These are phyloP conservation scores for Sussaba pulchella DNA, from an alignment of 2,888 invertebrate species.

Conservation along the genomic window DNA sequence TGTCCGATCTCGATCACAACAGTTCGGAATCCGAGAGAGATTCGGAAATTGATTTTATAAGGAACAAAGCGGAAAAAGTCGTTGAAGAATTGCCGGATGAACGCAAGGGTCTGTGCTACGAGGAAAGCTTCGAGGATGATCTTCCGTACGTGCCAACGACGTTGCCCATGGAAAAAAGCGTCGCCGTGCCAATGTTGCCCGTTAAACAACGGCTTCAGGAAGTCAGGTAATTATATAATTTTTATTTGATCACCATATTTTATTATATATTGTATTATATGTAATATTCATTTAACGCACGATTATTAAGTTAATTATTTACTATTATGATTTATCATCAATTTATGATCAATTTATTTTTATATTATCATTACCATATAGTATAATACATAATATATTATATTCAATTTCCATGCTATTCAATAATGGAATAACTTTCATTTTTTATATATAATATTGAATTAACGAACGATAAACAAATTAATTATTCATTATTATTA, in stretches of 20 bases:
- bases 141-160: constrained; percentile 96
- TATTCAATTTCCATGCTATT: background rate
- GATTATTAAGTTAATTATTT: too few relatives aligned
- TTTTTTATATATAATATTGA: too few relatives aligned
- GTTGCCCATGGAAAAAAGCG: constrained; percentile 92
- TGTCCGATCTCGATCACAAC: constrained; percentile 81
- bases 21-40: constrained; percentile 91
- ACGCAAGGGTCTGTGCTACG: constrained; percentile 91
- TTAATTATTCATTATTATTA: too few relatives aligned
- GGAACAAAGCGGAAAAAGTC: constrained; percentile 86
- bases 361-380: too few relatives aligned
- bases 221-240: constrained; percentile 75
- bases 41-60: constrained; percentile 86
- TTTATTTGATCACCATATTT: background rate
- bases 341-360: too few relatives aligned
- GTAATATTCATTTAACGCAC: too few relatives aligned
- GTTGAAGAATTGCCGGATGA: constrained; percentile 88
- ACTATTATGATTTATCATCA: too few relatives aligned
- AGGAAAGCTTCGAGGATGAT: constrained; percentile 93
- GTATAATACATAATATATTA: too few relatives aligned
- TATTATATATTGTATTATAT: too few relatives aligned
- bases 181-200: constrained; percentile 92
- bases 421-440: background rate
- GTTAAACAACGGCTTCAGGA: constrained; percentile 88
- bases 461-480: too few relatives aligned